Base-by-base conservation (phyloP, 1,140 invertebrate species). In the Papilio aristodemus region DNA sequence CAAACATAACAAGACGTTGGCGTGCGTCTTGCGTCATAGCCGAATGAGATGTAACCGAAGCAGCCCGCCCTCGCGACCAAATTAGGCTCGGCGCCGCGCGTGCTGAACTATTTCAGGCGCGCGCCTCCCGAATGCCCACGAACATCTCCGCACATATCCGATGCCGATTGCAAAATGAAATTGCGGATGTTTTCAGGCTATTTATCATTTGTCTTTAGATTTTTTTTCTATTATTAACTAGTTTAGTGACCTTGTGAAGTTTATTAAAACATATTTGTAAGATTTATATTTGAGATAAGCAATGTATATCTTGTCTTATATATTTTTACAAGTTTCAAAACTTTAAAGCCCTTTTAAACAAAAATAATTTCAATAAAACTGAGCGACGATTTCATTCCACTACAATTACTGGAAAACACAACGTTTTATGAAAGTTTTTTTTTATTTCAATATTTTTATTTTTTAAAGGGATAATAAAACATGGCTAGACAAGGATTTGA, bases 51-150 rank as follows among this genome's bases (percentile, higher is more conserved):
- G 87, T 89, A 89, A 85, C 64, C 76, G 67, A 83, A 81, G 76
- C 73, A 71, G 43, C 14, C 57, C 72, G 76, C 72, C 62, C 68
- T 63, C 72, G 78, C 79, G 72, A 84, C 89, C 89, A 91, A 91
- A 91, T 91, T 89, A 84, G 89, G 89, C 83, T 84, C 78, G 79
- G 81, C 72, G 71, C 66, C 72, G 73, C 80, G 69, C 50, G 73
- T 75, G 77, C 79, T 77, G 71, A 79, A 77, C 86, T 91, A 91
- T 91, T 91, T 91, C 83, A 82, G 83, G 74, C 74, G 70, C 73
- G 81, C 80, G 75, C 75, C 59, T n/a, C 54, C 67, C 79, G 77
- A 78, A 27, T 14, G 38, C 54, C 19, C 57, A 76, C 80, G 81
- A 83, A 13, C 46, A 17, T 22, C 8, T 17, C 41, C 76, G 80